A percentile compares a stretch with the other conserved stretches of the same genome.
phyloP scores from a whole-genome alignment of 2,113 vertebrate genomes.

The Phocoena phocoena region DNA sequence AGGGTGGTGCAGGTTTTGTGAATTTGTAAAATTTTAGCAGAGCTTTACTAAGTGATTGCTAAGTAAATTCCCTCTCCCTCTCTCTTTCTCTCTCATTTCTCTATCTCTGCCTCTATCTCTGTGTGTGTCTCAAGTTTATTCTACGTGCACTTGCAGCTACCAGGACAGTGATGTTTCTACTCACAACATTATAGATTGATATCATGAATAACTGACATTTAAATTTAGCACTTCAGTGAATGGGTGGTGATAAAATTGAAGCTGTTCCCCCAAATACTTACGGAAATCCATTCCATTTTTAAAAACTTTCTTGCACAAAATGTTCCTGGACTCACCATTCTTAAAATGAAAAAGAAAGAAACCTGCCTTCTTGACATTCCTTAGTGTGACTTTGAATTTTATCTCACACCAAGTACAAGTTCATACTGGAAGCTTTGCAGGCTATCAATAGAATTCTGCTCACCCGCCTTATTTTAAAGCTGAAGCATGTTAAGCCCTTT shows the following conservation, averaged over 20 bases:
- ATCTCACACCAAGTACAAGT: slow-evolving; percentile 47
- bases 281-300: neutral
- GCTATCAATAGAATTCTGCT: slow-evolving; percentile 66
- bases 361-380: slow-evolving; percentile 46
- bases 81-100: neutral
- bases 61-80: neutral
- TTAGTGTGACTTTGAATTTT: slow-evolving; percentile 67
- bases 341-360: slow-evolving; percentile 45
- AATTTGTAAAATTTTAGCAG: neutral
- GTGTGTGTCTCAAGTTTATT: neutral
- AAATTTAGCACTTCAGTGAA: neutral
- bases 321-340: neutral
- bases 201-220: neutral
- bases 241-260: neutral
- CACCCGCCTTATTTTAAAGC: slow-evolving; percentile 75
- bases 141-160: neutral
- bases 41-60: neutral
- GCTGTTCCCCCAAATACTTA: neutral
- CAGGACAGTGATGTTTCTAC: neutral
- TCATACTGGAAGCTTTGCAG: slow-evolving; percentile 67
- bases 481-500: slow-evolving; percentile 76
- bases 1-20: neutral
- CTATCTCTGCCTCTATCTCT: neutral
- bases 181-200: neutral
- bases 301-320: neutral